These are phyloP conservation scores for Gnathonemus longibarbis DNA, from an alignment of 2,113 vertebrate species.

Conservation along the genomic window DNA sequence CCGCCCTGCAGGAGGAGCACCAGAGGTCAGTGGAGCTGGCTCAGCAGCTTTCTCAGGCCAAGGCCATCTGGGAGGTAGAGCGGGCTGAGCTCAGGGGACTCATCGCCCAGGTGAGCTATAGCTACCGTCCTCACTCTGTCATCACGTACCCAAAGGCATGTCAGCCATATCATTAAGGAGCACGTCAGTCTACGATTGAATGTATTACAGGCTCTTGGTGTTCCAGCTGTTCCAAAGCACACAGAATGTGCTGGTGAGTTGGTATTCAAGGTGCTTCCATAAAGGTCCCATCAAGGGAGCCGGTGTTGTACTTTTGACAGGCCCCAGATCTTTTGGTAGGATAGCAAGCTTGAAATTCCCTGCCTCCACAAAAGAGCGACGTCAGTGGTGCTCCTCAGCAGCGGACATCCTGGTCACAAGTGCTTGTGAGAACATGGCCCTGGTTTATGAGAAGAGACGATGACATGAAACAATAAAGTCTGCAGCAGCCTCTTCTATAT, in stretches of 20 bases:
- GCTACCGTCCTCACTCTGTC: not conserved
- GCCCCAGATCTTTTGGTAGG: not conserved
- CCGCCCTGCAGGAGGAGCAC: slow-evolving; percentile 69
- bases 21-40: slow-evolving; percentile 60
- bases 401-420: not conserved
- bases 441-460: not conserved
- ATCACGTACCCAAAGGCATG: not conserved
- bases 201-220: not conserved
- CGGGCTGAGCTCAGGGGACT: slow-evolving; percentile 67
- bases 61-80: slow-evolving; percentile 72
- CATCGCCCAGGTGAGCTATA: slow-evolving; percentile 56
- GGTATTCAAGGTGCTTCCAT: not conserved
- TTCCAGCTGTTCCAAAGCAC: not conserved
- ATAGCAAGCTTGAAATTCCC: not conserved
- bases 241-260: not conserved
- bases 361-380: not conserved
- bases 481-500: not conserved
- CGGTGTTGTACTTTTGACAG: not conserved
- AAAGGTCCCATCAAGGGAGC: not conserved
- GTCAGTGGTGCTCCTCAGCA: not conserved
- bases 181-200: not conserved
- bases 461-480: not conserved
- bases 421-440: not conserved
- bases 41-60: slow-evolving; percentile 73
- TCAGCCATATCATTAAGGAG: not conserved